phyloP scores from a whole-genome alignment of 2,888 invertebrate genomes.

The Andrena camellia region DNA sequence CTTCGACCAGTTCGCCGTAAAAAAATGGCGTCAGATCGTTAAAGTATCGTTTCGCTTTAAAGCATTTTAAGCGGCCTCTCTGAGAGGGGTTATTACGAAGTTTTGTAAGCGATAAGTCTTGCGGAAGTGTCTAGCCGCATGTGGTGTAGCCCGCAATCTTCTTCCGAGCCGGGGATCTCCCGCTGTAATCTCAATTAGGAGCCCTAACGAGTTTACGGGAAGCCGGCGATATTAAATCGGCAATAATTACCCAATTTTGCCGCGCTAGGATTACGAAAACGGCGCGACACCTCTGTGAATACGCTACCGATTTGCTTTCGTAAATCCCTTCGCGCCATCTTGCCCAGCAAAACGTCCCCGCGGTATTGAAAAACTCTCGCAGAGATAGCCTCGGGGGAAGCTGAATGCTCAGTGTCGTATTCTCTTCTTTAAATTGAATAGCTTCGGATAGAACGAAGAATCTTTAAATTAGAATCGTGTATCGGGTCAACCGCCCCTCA shows the following conservation, averaged over 20 bases:
- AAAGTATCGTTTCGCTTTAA: conserved; percentile 58
- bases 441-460: too few species aligned
- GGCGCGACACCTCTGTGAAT: conserved; percentile 55
- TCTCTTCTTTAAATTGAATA: too few species aligned
- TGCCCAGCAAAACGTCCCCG: neutral
- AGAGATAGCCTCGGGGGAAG: too few species aligned
- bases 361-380: neutral
- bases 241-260: conserved; percentile 59
- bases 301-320: conserved; percentile 26
- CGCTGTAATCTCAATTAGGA: conserved; percentile 64
- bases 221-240: conserved; percentile 58
- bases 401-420: too few species aligned
- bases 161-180: conserved; percentile 48
- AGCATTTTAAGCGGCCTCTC: conserved; percentile 47
- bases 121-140: conserved; percentile 56
- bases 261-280: conserved; percentile 45
- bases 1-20: conserved; percentile 15
- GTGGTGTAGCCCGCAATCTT: conserved; percentile 64
- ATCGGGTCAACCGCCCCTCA: too few species aligned
- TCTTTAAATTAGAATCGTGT: too few species aligned
- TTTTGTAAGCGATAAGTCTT: conserved; percentile 63
- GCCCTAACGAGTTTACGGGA: conserved; percentile 62
- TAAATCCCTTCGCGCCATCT: neutral
- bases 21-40: conserved; percentile 37
- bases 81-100: conserved; percentile 58